Evolutionary conservation across 2,113 vertebrate species (phyloP).

Genomic region (Holacanthus passer): DNA sequence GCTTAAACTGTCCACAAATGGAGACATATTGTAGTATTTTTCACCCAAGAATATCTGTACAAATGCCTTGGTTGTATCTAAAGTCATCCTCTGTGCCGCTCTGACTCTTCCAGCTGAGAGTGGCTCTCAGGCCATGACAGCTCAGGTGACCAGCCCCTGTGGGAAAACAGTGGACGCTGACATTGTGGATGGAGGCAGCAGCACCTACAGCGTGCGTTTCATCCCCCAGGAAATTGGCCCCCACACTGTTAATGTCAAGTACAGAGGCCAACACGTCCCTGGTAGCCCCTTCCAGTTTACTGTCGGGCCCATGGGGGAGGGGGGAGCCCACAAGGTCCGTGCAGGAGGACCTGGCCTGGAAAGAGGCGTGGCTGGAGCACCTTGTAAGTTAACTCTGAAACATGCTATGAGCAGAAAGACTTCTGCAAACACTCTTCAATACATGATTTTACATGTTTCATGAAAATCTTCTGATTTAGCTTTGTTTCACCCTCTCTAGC

Average conservation of each 20-base stretch:
- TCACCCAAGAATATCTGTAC: background rate
- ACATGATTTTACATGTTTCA: no score
- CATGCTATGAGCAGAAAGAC: no score
- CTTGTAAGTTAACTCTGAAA: conserved; percentile 82
- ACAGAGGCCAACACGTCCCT: conserved; percentile 92
- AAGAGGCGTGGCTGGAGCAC: conserved; percentile 89
- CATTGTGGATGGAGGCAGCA: conserved; percentile 92
- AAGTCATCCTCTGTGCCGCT: background rate
- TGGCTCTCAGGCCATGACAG: conserved; percentile 90
- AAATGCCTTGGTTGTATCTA: background rate
- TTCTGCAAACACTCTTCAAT: no score
- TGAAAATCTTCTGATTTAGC: background rate
- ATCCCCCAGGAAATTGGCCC: conserved; percentile 93
- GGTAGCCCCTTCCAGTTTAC: conserved; percentile 97
- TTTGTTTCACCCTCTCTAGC: conserved; percentile 72
- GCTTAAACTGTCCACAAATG: background rate
- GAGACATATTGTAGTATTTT: no score
- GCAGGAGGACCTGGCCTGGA: conserved; percentile 92
- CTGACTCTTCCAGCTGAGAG: conserved; percentile 84
- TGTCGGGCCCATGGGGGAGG: conserved; percentile 91
- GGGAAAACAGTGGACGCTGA: conserved; percentile 92
- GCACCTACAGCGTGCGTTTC: conserved; percentile 94
- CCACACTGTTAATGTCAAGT: conserved; percentile 93
- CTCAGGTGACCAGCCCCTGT: conserved; percentile 94
- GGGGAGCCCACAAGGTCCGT: conserved; percentile 91